Base-by-base conservation (phyloP, 2,797 vertebrate species). In the Chaetophractus vellerosus region DNA sequence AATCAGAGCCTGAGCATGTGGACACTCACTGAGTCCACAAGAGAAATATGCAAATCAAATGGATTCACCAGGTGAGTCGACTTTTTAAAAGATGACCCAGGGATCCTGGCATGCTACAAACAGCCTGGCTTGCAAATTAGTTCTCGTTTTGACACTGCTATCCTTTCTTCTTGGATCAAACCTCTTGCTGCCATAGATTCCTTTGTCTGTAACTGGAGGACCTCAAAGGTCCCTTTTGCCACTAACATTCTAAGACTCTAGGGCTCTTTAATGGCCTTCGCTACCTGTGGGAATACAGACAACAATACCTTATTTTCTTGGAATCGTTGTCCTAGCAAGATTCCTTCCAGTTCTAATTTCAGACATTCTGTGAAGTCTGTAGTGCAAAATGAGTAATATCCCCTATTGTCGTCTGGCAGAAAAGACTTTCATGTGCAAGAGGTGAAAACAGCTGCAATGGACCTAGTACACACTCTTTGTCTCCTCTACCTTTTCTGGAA, bases 21-120 rank as follows among this genome's bases (percentile, higher is more conserved):
- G 82, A 31, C 63, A 41, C 63, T 68, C 71, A 93, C 94, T 83
- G 80, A 91, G 36, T 28, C 75, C 81, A 31, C 78, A n/a, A 89
- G 50, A 95, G 61, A 88, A 95, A 74, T 55, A 61, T 11, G 33
- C 57, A 93, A 64, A 79, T 79, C 72, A 52, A 75, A 78, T 19
- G 23, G 64, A 57, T 57, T 52, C 57, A n/a, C 48, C 48, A 79
- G 64, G 50, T 31, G 74, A 69, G 50, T 19, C 11, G 45, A 90
- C 81, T 52, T 48, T 50, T n/a, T 28, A 21, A 71, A 92, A 61
- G 68, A 36, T 3, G 69, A 48, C 31, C 61, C 14, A 16, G 71
- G n/a, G 38, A 14, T 61, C 36, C 80, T 52, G 33, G 21, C 1
- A 1, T 9, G 10, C 2, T 31, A 1, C 52, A 59, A 26, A 85